Evolutionary conservation across 2,113 vertebrate species (phyloP), one percentile per base, ranked within the genome.

Genomic region (Scopus umbretta): DNA sequence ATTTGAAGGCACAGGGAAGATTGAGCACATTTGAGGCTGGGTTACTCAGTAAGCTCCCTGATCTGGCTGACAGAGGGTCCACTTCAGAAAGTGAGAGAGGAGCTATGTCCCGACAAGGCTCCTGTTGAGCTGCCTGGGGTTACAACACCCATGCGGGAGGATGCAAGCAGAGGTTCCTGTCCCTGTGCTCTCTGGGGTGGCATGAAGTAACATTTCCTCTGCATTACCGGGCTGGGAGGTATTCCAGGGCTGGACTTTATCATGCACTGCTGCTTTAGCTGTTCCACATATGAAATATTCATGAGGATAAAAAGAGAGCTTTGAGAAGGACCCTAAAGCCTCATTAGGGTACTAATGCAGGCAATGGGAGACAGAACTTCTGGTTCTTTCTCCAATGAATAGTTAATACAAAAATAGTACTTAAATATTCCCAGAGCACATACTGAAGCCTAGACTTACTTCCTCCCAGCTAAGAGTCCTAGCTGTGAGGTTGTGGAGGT

Each of bases 91-190:
- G 50, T 0, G 2, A 36, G 16, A 65, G 13, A 13, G 34, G 18
- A 63, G 5, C 14, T 16, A 13, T 19, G 25, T 59, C 30, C 25
- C 30, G 16, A 13, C 6, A 8, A 43, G 29, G 14, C 5, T 75
- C 7, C 11, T 18, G n/a, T 59, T 36, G 0, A 1, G 45, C 17
- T 65, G 16, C 45, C 40, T 34, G n/a, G 15, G 3, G 17, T 67
- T n/a, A 16, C 2, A 30, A 27, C 21, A 45, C 5, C 16, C 20
- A 21, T 0, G 0, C 0, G 2, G 40, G 20, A 66, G 16, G 6
- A 53, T 10, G 16, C 5, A 34, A n/a, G 20, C 52, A 55, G 13
- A 26, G 7, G 4, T 43, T 59, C 52, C 27, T 30, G 16, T 26
- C 32, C n/a, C 27, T 43, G 47, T 1, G 0, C 32, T 10, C 30